Base-by-base conservation (phyloP, 2,888 invertebrate species). In the Zootermopsis nevadensis region DNA sequence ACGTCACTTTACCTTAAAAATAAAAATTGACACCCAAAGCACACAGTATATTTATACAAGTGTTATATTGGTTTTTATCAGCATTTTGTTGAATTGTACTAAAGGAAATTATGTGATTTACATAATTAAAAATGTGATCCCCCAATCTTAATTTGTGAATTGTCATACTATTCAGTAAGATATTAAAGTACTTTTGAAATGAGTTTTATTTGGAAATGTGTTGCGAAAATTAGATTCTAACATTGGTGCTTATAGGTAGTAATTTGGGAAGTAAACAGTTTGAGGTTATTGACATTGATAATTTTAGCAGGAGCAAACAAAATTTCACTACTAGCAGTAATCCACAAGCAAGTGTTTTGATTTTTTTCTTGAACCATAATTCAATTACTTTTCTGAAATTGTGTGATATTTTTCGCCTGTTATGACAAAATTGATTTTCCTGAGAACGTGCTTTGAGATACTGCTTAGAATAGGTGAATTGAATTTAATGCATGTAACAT, bases 121-220 rank as follows among this genome's bases (percentile, higher is more conserved):
- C 48, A 7, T 24, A 7, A n/a, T 60, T 60, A 60, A 60, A 42
- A 48, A 48, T 48, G 48, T 48, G 1, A 48, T 19, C 3, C 19
- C 19, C 3, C 60, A 60, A 0, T 27, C 1, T 12, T 4, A 27
- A 27, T 60, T 27, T 60, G 60, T 60, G 27, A 60, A 60, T 27
- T 6, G n/a, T 27, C 6, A 27, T 60, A 48, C 15, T 12, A 42
- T 48, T 48, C 15, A 42, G 15, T 60, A 2, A n/a, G n/a, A 6
- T 60, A 8, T 60, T n/a, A 60, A n/a, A 60, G 27, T 60, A 31
- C 31, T 19, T 69, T 74, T 74, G 74, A 38, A 74, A 74, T 74
- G 38, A 38, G 74, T 74, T 74, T 72, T 72, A 35, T 12, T 72
- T 33, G 35, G 31, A 72, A 72, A 72, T 72, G 72, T 72, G 72